Base-by-base conservation (phyloP, 2,888 invertebrate species). In the Himalopsyche anomala region DNA sequence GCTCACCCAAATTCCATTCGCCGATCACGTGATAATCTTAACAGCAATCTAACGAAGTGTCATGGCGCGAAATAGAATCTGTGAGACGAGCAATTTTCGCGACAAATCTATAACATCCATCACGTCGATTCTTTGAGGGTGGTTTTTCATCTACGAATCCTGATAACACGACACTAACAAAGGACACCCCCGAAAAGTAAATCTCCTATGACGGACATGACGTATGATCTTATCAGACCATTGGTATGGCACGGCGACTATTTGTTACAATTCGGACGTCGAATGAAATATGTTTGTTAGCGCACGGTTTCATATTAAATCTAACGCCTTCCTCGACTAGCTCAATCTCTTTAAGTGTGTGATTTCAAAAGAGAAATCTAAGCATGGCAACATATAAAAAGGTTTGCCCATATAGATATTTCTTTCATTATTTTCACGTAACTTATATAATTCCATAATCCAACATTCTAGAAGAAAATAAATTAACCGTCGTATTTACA, bases 201-300 rank as follows among this genome's bases (percentile, higher is more conserved):
- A 62, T 62, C 62, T 62, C 62, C n/a, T 62, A 11, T 62, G 62
- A 62, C 19, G 62, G 62, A 62, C 62, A 19, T 62, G 62, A 62
- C 62, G 5, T 62, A 62, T 62, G 62, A 62, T n/a, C 62, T 62
- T 28, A 62, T 62, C 62, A 62, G 62, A 28, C 19, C 62, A 62
- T 28, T 19, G 19, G 62, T 28, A 51, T 62, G 62, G n/a, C 19
- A 51, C 19, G 62, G n/a, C 19, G 62, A 62, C 62, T 62, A 62
- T 62, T 62, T 62, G 28, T 62, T 19, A 62, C 19, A n/a, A 28
- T 62, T 62, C 62, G 62, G 62, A 62, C 62, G 9, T 62, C 28
- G 19, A 28, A 5, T 62, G 62, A 62, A 62, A 28, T 62, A 62
- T 62, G 62, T 62, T 19, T 62, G 62, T 62, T 62, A 62, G 62